Evolutionary conservation across 2,888 invertebrate species (phyloP).

Genomic region (Cantharis lateralis): DNA sequence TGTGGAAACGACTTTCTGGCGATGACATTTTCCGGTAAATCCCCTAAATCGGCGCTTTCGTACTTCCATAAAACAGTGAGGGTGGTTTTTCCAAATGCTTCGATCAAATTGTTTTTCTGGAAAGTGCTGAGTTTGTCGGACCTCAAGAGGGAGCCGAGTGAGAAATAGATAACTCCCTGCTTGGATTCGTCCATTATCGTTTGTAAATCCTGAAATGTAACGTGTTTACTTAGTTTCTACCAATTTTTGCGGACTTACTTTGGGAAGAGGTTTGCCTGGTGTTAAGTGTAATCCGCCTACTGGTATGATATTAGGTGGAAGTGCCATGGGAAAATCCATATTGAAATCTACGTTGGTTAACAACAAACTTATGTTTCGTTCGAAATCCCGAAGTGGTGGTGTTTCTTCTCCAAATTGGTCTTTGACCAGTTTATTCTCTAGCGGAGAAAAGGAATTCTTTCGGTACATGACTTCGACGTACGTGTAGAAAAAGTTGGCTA

Average conservation of each 20-base stretch:
- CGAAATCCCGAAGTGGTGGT: conserved; percentile 37
- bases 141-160: conserved; percentile 49
- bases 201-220: conserved; percentile 42
- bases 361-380: conserved; percentile 42
- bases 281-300: conserved; percentile 50
- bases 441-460: conserved; percentile 31
- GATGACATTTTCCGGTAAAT: conserved; percentile 48
- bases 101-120: conserved; percentile 40
- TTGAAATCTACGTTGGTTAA: conserved; percentile 46
- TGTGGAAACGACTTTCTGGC: conserved; percentile 50
- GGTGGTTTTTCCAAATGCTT: conserved; percentile 48
- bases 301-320: conserved; percentile 50
- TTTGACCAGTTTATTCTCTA: conserved; percentile 35
- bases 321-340: conserved; percentile 45
- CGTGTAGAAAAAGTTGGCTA: conserved; percentile 36
- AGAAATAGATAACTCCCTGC: conserved; percentile 51
- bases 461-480: conserved; percentile 32
- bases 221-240: not conserved
- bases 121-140: conserved; percentile 42
- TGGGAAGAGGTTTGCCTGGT: conserved; percentile 40
- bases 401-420: conserved; percentile 41
- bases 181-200: conserved; percentile 46
- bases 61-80: conserved; percentile 54
- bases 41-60: conserved; percentile 41
- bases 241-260: conserved; percentile 33